Evolutionary conservation across 2,797 vertebrate genomes (phyloP).

Genomic region (Octomys mimax): DNA sequence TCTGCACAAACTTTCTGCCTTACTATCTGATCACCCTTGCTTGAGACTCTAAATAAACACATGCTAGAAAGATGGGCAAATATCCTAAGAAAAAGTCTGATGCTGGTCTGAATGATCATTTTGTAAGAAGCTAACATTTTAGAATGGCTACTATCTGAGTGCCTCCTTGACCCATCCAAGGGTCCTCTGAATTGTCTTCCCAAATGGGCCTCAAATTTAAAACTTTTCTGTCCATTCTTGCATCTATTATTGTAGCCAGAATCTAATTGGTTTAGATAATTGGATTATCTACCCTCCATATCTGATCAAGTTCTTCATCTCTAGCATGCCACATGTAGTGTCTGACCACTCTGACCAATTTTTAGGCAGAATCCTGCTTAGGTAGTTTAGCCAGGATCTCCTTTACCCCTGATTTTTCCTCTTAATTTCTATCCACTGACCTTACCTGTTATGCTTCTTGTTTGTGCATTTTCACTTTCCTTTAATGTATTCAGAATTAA

Average conservation of each 20-base stretch:
- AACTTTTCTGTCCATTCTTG: neutral
- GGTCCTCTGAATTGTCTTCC: neutral
- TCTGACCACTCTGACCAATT: neutral
- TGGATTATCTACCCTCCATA: neutral
- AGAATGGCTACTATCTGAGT: neutral
- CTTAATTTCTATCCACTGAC: neutral
- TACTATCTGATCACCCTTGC: neutral
- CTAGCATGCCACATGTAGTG: neutral
- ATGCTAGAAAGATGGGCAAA: neutral
- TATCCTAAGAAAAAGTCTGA: conserved; percentile 9
- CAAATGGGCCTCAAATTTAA: neutral
- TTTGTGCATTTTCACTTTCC: neutral
- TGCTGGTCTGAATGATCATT: neutral
- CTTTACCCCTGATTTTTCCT: neutral
- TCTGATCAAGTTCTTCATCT: neutral
- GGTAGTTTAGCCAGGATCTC: neutral
- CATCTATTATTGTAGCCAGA: neutral
- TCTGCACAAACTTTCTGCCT: neutral
- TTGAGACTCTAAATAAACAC: conserved; percentile 39
- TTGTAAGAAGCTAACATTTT: neutral
- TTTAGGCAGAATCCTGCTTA: neutral
- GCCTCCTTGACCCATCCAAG: neutral
- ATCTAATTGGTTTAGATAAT: neutral
- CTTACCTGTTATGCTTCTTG: neutral
- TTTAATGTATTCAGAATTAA: neutral